Percentiles rank a stretch among this genome's conserved stretches.
These are phyloP conservation scores for Boloria selene DNA, from an alignment of 2,888 invertebrate species.

Conservation along the genomic window DNA sequence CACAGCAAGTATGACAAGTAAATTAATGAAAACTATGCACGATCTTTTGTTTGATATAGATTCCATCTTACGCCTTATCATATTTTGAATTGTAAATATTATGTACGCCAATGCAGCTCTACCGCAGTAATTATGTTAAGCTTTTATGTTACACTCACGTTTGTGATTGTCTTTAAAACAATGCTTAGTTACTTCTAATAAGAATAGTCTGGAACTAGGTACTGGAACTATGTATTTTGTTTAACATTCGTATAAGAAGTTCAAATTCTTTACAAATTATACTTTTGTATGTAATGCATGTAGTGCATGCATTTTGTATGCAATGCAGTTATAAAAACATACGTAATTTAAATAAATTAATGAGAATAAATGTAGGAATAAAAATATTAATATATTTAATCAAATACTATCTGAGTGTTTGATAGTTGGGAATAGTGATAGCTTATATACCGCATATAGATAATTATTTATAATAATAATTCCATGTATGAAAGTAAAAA, in stretches of 20 bases:
- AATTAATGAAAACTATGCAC: slow-evolving; percentile 33
- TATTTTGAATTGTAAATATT: slow-evolving; percentile 47
- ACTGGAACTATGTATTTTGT: no score
- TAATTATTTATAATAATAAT: neutral
- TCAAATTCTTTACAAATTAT: no score
- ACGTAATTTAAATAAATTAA: no score
- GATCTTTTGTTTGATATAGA: slow-evolving; percentile 24
- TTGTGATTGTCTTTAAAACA: slow-evolving; percentile 7
- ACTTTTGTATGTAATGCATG: no score
- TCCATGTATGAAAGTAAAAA: neutral
- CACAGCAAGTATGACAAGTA: slow-evolving; percentile 27
- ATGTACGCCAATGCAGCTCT: slow-evolving; percentile 14
- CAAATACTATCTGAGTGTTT: no score
- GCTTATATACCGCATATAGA: no score
- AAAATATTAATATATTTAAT: no score
- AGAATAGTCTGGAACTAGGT: neutral
- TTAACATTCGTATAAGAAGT: no score
- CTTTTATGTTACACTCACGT: slow-evolving; percentile 26
- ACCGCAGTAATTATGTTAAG: slow-evolving; percentile 13
- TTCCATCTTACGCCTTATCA: slow-evolving; percentile 26
- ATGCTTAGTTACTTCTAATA: neutral
- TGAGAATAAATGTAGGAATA: no score
- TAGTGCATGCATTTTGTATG: no score
- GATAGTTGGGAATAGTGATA: no score
- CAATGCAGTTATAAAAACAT: no score